Evolutionary conservation across 2,888 invertebrate species (phyloP).

Genomic region (Hydropsyche betteni): DNA sequence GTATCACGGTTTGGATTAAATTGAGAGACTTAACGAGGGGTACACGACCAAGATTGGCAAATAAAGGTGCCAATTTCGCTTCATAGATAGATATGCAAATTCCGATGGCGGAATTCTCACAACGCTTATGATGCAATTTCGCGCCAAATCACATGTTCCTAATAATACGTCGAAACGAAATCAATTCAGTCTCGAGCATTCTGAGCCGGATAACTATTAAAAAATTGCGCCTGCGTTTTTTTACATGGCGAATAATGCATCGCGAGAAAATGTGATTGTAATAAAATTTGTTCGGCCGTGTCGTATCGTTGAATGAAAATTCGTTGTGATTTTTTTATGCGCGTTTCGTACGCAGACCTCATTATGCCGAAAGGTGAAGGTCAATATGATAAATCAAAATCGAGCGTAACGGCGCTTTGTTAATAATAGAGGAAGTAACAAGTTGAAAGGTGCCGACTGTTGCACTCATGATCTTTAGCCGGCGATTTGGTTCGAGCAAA

Average conservation of each 20-base stretch:
- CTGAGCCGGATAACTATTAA: constrained; percentile 23
- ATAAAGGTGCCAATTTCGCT: constrained; percentile 28
- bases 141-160: constrained; percentile 23
- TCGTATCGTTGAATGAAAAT: not conserved
- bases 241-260: too few relatives aligned
- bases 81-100: constrained; percentile 31
- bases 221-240: not conserved
- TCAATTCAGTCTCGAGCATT: constrained; percentile 18
- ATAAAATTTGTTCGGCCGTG: not conserved
- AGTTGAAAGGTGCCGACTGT: too few relatives aligned
- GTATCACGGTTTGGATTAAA: constrained; percentile 1
- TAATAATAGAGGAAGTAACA: constrained; percentile 23
- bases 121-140: constrained; percentile 23
- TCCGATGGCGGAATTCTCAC: constrained; percentile 18
- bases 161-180: constrained; percentile 27
- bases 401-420: constrained; percentile 22
- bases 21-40: not conserved
- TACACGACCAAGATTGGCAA: not conserved
- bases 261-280: not conserved
- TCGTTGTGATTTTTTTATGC: constrained; percentile 8
- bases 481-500: too few relatives aligned
- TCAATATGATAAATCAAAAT: constrained; percentile 18
- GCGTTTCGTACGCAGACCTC: constrained; percentile 3
- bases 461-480: too few relatives aligned
- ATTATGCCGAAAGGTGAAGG: constrained; percentile 29